A percentile compares a stretch with the other conserved stretches of the same genome.
phyloP scores from a whole-genome alignment of 1,140 invertebrate species.

The Neomicropteryx cornuta region DNA sequence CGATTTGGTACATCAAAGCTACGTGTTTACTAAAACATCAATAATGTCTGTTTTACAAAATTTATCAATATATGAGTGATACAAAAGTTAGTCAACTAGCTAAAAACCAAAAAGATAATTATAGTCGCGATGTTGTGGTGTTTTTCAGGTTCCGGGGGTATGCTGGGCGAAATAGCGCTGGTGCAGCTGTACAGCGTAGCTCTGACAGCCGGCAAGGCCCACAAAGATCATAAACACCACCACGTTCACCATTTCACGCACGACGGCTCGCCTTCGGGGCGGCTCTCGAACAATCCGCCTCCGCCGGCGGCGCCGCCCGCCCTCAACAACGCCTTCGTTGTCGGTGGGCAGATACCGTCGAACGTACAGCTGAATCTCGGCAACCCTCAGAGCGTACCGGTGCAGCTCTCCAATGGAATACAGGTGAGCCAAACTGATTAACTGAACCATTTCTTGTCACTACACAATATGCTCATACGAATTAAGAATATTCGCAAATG shows the following conservation, averaged over 20 bases:
- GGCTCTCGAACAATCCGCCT: conserved; percentile 43
- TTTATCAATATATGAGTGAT: background rate
- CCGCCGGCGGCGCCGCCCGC: conserved; percentile 34
- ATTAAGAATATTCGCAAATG: too few relatives aligned
- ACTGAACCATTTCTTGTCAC: too few relatives aligned
- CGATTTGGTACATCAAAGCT: too few relatives aligned
- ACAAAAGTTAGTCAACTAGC: background rate
- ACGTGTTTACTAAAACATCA: conserved; percentile 2
- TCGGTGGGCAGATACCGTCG: conserved; percentile 59
- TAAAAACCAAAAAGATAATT: background rate
- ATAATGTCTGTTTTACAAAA: conserved; percentile 1
- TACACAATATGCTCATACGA: too few relatives aligned
- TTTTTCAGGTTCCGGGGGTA: conserved; percentile 45
- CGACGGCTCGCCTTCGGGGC: conserved; percentile 46
- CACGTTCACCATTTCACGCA: conserved; percentile 69
- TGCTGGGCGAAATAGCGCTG: conserved; percentile 68
- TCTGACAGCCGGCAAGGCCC: conserved; percentile 68
- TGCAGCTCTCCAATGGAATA: conserved; percentile 32
- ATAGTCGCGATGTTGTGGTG: too few relatives aligned
- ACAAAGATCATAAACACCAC: conserved; percentile 74
- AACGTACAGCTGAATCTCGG: conserved; percentile 47
- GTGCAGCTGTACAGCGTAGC: conserved; percentile 67
- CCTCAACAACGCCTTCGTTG: conserved; percentile 46
- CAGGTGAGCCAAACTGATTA: too few relatives aligned
- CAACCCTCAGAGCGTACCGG: conserved; percentile 38